A percentile compares a stretch with the other conserved stretches of the same genome.
These are phyloP conservation scores for Alcis repandata DNA, from an alignment of 2,888 invertebrate genomes.

Conservation along the genomic window DNA sequence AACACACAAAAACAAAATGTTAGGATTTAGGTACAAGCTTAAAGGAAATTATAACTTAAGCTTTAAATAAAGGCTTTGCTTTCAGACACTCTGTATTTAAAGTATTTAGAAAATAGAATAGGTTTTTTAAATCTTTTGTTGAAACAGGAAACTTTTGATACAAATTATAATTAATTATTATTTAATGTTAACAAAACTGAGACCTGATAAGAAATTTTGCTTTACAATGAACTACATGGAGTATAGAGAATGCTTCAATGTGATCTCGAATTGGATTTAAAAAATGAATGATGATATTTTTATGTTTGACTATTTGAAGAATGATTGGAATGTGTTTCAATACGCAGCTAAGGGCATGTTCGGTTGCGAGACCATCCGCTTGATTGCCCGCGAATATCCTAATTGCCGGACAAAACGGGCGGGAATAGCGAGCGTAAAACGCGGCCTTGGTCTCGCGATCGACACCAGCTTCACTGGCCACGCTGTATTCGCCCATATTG, in stretches of 20 bases:
- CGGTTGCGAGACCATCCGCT: not conserved
- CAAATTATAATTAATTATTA: constrained; percentile 10
- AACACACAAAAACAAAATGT: too few relatives aligned
- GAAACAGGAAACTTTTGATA: constrained; percentile 24
- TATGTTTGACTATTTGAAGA: constrained; percentile 42
- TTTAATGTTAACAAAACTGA: constrained; percentile 50
- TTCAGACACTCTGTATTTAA: constrained; percentile 1
- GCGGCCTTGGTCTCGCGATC: not conserved
- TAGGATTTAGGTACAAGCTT: not conserved
- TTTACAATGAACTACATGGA: constrained; percentile 78
- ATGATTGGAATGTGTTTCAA: constrained; percentile 21
- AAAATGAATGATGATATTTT: constrained; percentile 59
- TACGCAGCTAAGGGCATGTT: constrained; percentile 17
- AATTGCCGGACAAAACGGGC: not conserved
- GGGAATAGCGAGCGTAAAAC: not conserved
- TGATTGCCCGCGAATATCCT: not conserved
- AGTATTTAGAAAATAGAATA: constrained; percentile 3
- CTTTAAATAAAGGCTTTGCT: not conserved
- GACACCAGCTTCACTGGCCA: not conserved
- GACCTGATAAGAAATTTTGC: constrained; percentile 78
- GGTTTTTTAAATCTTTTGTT: constrained; percentile 21
- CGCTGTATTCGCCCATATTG: not conserved
- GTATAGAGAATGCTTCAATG: constrained; percentile 73
- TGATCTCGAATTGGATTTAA: constrained; percentile 82
- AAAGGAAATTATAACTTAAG: not conserved